Percentiles rank a stretch among this genome's conserved stretches.
Conservation (phyloP, 2,797 vertebrate genomes). For the Gymnothorax reevesii region DNA sequence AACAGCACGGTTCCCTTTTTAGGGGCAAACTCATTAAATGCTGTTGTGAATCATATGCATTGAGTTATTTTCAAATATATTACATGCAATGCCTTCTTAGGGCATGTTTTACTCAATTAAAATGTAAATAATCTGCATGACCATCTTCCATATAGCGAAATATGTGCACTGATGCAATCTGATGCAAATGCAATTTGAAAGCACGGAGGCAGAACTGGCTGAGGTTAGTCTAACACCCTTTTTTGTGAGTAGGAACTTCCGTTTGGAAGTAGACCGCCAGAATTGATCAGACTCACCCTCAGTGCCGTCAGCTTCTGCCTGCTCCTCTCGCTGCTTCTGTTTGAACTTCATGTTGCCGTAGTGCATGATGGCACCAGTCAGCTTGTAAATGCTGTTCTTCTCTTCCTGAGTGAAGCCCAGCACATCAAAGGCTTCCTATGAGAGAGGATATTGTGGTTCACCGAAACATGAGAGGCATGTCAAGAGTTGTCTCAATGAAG, state of each 20-base stretch:
- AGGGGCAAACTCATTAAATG: too few relatives aligned
- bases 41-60: too few relatives aligned
- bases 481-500: neutral
- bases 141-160: neutral
- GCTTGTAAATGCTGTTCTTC: slow-evolving; percentile 81
- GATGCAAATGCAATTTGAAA: neutral
- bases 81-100: neutral
- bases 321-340: slow-evolving; percentile 81
- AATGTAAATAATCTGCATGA: neutral
- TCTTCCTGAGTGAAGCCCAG: slow-evolving; percentile 81
- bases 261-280: too few relatives aligned
- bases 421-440: slow-evolving; percentile 76
- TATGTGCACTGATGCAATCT: neutral
- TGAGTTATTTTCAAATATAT: too few relatives aligned
- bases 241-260: too few relatives aligned
- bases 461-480: neutral
- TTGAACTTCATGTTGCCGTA: slow-evolving; percentile 87
- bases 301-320: slow-evolving; percentile 77
- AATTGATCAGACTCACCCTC: slow-evolving; percentile 54
- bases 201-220: neutral
- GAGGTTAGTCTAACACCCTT: neutral
- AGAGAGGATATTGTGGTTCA: neutral
- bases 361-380: slow-evolving; percentile 84
- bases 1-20: too few relatives aligned
- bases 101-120: neutral